Conservation (phyloP, 2,113 vertebrate genomes). For the Labrus mixtus region DNA sequence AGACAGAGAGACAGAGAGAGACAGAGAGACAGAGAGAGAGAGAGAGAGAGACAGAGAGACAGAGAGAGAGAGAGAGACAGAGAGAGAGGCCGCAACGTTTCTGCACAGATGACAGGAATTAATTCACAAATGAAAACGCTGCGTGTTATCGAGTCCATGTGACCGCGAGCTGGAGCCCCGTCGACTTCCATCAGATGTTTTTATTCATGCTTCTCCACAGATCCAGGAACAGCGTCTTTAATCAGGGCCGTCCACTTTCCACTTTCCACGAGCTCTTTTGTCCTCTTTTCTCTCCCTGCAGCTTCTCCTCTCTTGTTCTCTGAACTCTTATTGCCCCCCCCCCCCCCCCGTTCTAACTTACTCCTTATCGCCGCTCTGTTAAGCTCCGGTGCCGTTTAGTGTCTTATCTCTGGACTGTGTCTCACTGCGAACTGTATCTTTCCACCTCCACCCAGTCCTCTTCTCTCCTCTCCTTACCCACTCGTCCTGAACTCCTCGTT, state of each 20-base stretch:
- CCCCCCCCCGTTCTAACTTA: conserved; percentile 11
- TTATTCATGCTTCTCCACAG: conserved; percentile 53
- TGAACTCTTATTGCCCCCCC: conserved; percentile 9
- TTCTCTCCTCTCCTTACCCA: background rate
- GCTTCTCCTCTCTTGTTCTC: conserved; percentile 35
- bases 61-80: too few species aligned
- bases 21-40: too few species aligned
- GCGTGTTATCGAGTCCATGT: conserved; percentile 44
- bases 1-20: too few species aligned
- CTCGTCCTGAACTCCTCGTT: background rate
- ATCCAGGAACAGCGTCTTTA: conserved; percentile 58
- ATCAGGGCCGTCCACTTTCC: conserved; percentile 41
- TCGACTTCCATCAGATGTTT: conserved; percentile 51
- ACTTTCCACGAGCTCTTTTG: conserved; percentile 45
- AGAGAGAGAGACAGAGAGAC: too few species aligned
- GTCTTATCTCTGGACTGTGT: conserved; percentile 27
- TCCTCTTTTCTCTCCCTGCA: conserved; percentile 40
- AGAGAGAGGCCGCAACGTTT: background rate
- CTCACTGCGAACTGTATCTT: conserved; percentile 25
- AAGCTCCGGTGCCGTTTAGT: conserved; percentile 42
- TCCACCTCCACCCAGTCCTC: conserved; percentile 42
- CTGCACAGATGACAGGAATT: conserved; percentile 38
- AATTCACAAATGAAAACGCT: conserved; percentile 59
- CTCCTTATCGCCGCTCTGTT: conserved; percentile 43
- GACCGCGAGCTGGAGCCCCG: conserved; percentile 15